Evolutionary conservation across 2,797 vertebrate species (phyloP).

Genomic region (Orientallactaga sibirica): DNA sequence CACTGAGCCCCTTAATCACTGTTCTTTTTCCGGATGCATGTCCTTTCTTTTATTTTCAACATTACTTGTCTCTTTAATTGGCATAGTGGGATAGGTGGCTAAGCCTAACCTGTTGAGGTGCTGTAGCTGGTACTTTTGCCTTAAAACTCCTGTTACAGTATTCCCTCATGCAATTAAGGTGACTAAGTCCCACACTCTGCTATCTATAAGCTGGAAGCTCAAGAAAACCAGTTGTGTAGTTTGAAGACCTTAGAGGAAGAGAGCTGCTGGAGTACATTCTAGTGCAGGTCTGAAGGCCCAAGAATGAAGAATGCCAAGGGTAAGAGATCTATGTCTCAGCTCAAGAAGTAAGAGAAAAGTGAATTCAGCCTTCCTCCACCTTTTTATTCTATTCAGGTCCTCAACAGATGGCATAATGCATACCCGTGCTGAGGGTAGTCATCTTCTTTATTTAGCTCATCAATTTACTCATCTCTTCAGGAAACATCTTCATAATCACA

Average conservation of each 20-base stretch:
- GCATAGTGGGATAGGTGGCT: neutral
- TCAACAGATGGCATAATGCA: neutral
- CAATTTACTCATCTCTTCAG: neutral
- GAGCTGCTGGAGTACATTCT: neutral
- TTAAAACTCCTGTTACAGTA: neutral
- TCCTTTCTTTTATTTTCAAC: neutral
- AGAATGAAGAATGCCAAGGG: neutral
- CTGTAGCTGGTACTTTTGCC: neutral
- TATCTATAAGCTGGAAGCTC: neutral
- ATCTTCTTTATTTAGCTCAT: neutral
- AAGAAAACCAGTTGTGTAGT: neutral
- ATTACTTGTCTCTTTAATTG: neutral
- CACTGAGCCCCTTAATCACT: neutral
- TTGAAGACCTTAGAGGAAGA: neutral
- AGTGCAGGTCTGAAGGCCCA: neutral
- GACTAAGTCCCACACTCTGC: neutral
- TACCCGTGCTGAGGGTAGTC: neutral
- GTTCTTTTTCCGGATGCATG: neutral
- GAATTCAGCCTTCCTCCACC: neutral
- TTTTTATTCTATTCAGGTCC: constrained; percentile 8
- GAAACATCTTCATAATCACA: neutral
- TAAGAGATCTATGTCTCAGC: neutral
- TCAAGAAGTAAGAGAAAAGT: neutral
- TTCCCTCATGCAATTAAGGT: neutral
- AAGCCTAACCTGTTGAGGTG: neutral